A percentile compares a stretch with the other conserved stretches of the same genome.
phyloP scores from a whole-genome alignment of 1,140 invertebrate genomes.

The Choristoneura fumiferana region DNA sequence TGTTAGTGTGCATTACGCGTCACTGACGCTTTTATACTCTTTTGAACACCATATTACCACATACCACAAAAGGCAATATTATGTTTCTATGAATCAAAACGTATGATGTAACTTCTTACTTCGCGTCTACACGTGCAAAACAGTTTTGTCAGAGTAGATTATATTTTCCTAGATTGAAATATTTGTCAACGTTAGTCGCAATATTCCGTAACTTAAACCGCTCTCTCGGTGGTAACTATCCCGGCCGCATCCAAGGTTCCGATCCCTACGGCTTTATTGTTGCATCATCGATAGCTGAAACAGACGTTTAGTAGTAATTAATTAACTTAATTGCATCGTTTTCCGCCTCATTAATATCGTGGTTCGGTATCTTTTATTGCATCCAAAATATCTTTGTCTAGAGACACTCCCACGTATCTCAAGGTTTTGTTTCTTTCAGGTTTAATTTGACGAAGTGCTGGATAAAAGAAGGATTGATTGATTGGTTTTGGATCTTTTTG shows the following conservation, averaged over 20 bases:
- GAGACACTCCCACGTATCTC: conserved; percentile 4
- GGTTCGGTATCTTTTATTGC: conserved; percentile 18
- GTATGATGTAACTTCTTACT: too few species aligned
- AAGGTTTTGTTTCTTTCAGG: neutral
- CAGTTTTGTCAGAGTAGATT: too few species aligned
- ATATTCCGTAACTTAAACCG: too few species aligned
- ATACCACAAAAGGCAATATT: too few species aligned
- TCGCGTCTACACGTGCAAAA: too few species aligned
- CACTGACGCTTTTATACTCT: too few species aligned
- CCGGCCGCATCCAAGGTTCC: conserved; percentile 2
- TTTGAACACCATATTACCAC: too few species aligned
- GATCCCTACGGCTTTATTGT: conserved; percentile 1
- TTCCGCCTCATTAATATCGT: conserved; percentile 14
- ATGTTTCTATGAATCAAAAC: too few species aligned
- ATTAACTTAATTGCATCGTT: conserved; percentile 18
- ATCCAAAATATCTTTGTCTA: conserved; percentile 8
- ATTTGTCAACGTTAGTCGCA: too few species aligned
- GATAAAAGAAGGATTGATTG: conserved; percentile 5
- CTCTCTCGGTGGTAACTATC: neutral
- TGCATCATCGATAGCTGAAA: conserved; percentile 11
- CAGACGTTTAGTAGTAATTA: conserved; percentile 17
- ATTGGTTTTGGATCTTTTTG: neutral
- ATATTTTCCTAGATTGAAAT: too few species aligned
- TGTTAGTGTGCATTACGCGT: too few species aligned
- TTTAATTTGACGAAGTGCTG: neutral